Evolutionary conservation across 2,888 invertebrate genomes (phyloP), one percentile per base, ranked within the genome.

Genomic region (Folsomia manolachei): DNA sequence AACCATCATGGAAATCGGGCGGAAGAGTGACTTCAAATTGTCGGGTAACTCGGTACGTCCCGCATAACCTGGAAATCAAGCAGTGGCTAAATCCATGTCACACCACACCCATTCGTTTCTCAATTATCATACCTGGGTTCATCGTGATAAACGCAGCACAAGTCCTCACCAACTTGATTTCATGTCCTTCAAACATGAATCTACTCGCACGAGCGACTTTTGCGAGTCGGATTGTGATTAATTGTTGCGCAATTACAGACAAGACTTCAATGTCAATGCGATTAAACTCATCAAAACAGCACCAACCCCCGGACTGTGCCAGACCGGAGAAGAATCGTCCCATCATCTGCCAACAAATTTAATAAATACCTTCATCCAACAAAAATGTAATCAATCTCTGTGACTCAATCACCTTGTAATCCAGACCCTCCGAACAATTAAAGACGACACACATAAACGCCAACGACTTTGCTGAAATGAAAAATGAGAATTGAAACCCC

Each of bases 371-470:
- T 11, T 71, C 62, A 62, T n/a, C n/a, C n/a, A n/a, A n/a, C 19
- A 53, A 39, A 39, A 39, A 39, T 39, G 39, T 39, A n/a, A 11
- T 19, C 27, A 60, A 23, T 23, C 19, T 52, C 1, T 24, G 4
- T 65, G 19, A 23, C 52, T 23, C 52, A 51, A 65, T 70, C 81
- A 86, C 87, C 83, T 86, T 87, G 78, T 85, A 87, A 81, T 87
- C 87, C 18, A 88, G 82, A 71, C 91, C 93, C 84, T 94, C 94
- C 0, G 94, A 94, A 82, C 94, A 95, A 84, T 95, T 95, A 83
- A 95, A 95, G 0, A 95, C 94, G 0, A 95, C 93, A 82, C 94
- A 95, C 83, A 93, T 93, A 79, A 93, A 91, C 2, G 94, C 94
- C 39, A 94, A 84, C 0, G 93, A 89, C 83, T 95, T 95, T 9